Evolutionary conservation across 2,113 vertebrate genomes (phyloP).

Genomic region (Nannospalax galili): DNA sequence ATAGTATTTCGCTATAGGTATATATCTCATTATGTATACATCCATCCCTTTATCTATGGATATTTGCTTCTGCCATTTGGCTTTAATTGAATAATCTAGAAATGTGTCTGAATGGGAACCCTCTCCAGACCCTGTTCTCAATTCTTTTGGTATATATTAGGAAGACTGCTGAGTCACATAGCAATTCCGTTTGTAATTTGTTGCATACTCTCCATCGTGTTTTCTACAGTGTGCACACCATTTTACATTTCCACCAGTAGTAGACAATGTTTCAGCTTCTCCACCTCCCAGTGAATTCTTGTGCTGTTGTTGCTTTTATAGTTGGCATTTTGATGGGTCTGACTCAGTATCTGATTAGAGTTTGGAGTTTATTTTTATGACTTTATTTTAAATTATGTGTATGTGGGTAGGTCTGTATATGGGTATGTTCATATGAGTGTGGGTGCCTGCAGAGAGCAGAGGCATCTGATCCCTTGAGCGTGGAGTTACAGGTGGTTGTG

Average conservation of each 20-base stretch:
- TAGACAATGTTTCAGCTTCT: neutral
- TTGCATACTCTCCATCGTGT: neutral
- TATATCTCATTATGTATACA: neutral
- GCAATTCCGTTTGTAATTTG: neutral
- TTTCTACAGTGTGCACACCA: neutral
- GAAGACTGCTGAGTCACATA: neutral
- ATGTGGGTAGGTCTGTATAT: too few species aligned
- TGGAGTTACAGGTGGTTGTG: too few species aligned
- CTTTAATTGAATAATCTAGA: neutral
- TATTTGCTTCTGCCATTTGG: neutral
- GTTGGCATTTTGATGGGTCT: neutral
- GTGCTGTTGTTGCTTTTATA: neutral
- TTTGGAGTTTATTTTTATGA: neutral
- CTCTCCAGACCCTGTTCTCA: neutral
- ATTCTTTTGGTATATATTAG: neutral
- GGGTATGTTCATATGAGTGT: too few species aligned
- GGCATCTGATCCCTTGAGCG: too few species aligned
- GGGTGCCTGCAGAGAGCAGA: too few species aligned
- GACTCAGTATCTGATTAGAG: neutral
- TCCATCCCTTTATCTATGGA: neutral
- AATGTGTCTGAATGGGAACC: neutral
- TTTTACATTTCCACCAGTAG: neutral
- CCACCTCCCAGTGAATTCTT: neutral
- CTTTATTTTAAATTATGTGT: too few species aligned
- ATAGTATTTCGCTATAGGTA: neutral